A percentile compares a stretch with the other conserved stretches of the same genome.
phyloP scores from a whole-genome alignment of 2,113 vertebrate species.

The Sebastes schlegelii region DNA sequence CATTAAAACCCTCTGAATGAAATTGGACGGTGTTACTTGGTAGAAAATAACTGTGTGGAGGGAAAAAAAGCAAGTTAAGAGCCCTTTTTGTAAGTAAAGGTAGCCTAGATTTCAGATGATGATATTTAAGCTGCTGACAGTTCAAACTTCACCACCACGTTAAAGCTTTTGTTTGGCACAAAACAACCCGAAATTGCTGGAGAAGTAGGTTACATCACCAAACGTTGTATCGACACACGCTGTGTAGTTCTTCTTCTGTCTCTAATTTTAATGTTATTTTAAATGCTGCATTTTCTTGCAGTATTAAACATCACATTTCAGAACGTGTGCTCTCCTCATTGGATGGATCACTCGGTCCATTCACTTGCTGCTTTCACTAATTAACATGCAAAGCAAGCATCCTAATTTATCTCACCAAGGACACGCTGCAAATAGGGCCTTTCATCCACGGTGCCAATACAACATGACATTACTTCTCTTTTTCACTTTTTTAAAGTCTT shows the following conservation, averaged over 20 bases:
- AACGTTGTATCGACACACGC: neutral
- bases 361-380: slow-evolving; percentile 39
- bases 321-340: slow-evolving; percentile 34
- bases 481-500: neutral
- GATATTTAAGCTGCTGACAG: slow-evolving; percentile 24
- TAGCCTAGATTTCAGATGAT: slow-evolving; percentile 26
- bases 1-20: slow-evolving; percentile 12
- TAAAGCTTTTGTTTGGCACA: slow-evolving; percentile 20
- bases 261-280: slow-evolving; percentile 4
- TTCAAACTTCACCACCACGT: neutral
- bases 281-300: slow-evolving; percentile 1
- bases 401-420: slow-evolving; percentile 42
- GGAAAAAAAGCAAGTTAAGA: neutral
- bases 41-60: neutral
- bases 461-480: slow-evolving; percentile 2
- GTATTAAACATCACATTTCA: neutral
- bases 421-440: slow-evolving; percentile 17
- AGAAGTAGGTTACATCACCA: slow-evolving; percentile 28
- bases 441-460: slow-evolving; percentile 18
- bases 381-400: slow-evolving; percentile 50
- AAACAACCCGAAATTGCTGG: neutral
- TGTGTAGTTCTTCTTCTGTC: neutral
- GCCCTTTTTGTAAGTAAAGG: slow-evolving; percentile 10
- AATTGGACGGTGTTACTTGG: slow-evolving; percentile 2
- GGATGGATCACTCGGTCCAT: slow-evolving; percentile 41